Evolutionary conservation across 2,888 invertebrate genomes (phyloP), one percentile per base, ranked within the genome.

Genomic region (Synergus umbraculus): DNA sequence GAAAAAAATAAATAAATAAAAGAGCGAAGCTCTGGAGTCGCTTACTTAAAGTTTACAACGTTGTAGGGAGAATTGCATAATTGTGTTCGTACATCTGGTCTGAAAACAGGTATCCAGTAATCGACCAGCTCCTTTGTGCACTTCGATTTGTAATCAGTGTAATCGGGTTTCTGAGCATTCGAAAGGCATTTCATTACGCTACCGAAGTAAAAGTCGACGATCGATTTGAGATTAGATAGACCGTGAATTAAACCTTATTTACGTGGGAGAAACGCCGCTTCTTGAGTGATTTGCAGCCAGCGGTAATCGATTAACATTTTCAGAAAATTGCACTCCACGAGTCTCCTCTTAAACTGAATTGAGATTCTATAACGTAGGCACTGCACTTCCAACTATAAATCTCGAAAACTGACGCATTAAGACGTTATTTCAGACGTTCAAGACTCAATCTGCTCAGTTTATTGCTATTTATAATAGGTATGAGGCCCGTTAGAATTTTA

Each of bases 161-260:
- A 73, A 54, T 54, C 54, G 54, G 29, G 49, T 73, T 73, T 54
- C 73, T 54, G 49, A 29, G 22, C n/a, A 73, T 73, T 73, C 54
- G 73, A 73, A 73, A 73, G 73, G 73, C 49, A 73, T 73, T 73
- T 73, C 73, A 73, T 73, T 73, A 73, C 73, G 73, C 73, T 73
- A 73, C 73, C 49, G 73, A 73, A 73, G 73, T 73, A 73, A 73
- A 73, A 73, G 73, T 69, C 69, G 29, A 49, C 69, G 69, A 73
- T 73, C 73, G 73, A 73, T 73, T 54, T 73, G 37, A 73, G 73
- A 73, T 73, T 73, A 73, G 73, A 73, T 73, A 73, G 73, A n/a
- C 73, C 29, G 37, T 73, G 49, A 73, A 73, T 73, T 73, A 73
- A 73, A 54, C 37, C 73, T 73, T 73, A 73, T 73, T 73, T 73